Percentiles rank a stretch among this genome's conserved stretches.
Conservation (phyloP, 1,140 invertebrate genomes). For the Psilanteris sp. region DNA sequence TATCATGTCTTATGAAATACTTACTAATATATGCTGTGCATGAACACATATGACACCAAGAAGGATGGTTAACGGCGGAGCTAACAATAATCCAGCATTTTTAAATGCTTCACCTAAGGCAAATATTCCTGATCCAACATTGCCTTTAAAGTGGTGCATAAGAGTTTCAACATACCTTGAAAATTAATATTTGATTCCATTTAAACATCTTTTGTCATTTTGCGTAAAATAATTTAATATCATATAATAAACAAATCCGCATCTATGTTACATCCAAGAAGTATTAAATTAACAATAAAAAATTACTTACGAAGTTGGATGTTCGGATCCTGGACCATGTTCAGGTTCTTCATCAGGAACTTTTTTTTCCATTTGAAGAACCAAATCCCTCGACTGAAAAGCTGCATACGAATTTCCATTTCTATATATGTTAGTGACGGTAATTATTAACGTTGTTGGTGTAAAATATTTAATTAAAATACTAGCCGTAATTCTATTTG, state of each 20-base stretch:
- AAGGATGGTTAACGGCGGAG: constrained; percentile 83
- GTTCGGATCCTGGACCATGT: constrained; percentile 76
- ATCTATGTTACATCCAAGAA: too few species aligned
- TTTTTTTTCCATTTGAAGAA: constrained; percentile 76
- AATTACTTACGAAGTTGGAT: constrained; percentile 80
- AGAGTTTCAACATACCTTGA: constrained; percentile 85
- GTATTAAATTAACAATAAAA: too few species aligned
- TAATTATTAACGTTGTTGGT: too few species aligned
- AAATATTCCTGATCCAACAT: constrained; percentile 87
- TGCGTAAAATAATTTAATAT: too few species aligned
- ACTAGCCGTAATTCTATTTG: too few species aligned
- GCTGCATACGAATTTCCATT: constrained; percentile 74
- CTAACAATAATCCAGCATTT: constrained; percentile 85
- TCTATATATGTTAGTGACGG: too few species aligned
- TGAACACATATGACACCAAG: constrained; percentile 87
- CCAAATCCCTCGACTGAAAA: constrained; percentile 81
- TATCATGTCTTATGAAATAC: constrained; percentile 61
- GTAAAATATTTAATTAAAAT: too few species aligned
- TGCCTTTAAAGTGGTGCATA: constrained; percentile 87
- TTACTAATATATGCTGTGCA: constrained; percentile 86
- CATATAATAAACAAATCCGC: too few species aligned
- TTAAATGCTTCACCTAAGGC: constrained; percentile 89
- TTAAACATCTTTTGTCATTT: too few species aligned
- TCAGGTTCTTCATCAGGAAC: constrained; percentile 61
- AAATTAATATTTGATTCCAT: too few species aligned